Base-by-base conservation (phyloP, 2,797 vertebrate genomes). In the Falco naumanni region DNA sequence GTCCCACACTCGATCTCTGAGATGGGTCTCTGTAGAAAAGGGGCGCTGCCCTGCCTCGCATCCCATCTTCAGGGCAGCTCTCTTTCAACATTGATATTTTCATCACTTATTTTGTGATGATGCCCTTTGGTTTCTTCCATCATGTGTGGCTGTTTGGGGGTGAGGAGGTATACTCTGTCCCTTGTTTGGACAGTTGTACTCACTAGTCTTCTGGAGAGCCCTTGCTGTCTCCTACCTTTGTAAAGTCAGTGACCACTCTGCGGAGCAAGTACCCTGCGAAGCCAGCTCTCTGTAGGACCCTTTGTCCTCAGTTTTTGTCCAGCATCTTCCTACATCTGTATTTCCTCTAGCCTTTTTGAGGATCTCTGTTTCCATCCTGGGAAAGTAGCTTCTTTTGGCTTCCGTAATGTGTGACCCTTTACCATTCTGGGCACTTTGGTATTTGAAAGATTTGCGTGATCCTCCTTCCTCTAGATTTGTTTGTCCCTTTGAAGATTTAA, bases 1-100 rank as follows among this genome's bases (percentile, higher is more conserved):
- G 72, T 65, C 9, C 37, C 0, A 0, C 17, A 13, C 25, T 69
- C 2, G 0, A 0, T 77, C n/a, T 63, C 22, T 17, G 14, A 24
- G 37, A 8, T 16, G 37, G 10, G 19, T 54, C 13, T 31, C 8
- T 53, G 2, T 16, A 7, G 60, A 82, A 88, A 19, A 81, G 45
- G 14, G 15, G 2, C 33, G 33, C n/a, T 61, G 51, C 19, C 37
- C 28, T 81, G 37, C 50, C 53, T 88, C 3, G 0, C 11, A 24
- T 66, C 28, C 26, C 10, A 5, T 45, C 37, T 48, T 25, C 2
- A 2, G 34, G 24, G 26, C 26, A 47, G 20, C 24, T 74, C 33
- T 74, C 39, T 82, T 80, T 48, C 26, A 47, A 0, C 9, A 5
- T 8, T 2, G 1, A 4, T 93, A 6, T 77, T 87, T 71, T 75